Conservation (phyloP, 2,888 invertebrate genomes). For the Morpho deidamia region DNA sequence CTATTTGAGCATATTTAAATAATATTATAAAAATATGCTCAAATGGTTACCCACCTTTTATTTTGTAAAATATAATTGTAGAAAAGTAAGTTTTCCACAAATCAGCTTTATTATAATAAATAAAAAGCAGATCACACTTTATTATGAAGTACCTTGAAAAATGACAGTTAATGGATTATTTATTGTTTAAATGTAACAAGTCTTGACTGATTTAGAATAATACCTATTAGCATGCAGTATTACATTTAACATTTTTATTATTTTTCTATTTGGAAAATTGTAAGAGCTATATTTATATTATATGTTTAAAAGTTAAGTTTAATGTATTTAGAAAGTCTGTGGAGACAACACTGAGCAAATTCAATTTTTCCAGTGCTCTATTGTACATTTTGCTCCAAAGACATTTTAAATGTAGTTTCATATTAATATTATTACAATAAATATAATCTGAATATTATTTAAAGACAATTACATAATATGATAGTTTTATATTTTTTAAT, state of each 20-base stretch:
- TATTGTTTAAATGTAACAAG: conserved; percentile 53
- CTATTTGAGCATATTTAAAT: conserved; percentile 50
- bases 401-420: conserved; percentile 34
- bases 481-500: conserved; percentile 40
- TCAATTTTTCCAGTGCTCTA: conserved; percentile 46
- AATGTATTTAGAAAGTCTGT: conserved; percentile 41
- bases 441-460: conserved; percentile 44
- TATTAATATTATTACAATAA: conserved; percentile 33
- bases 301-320: conserved; percentile 48
- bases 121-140: conserved; percentile 37
- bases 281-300: conserved; percentile 69
- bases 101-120: conserved; percentile 42
- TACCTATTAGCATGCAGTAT: conserved; percentile 66
- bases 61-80: conserved; percentile 38
- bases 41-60: conserved; percentile 46
- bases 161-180: conserved; percentile 37
- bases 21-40: conserved; percentile 39
- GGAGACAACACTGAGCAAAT: conserved; percentile 41
- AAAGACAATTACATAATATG: conserved; percentile 41
- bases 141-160: conserved; percentile 35
- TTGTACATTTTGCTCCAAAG: conserved; percentile 53
- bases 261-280: conserved; percentile 64
- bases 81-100: conserved; percentile 37
- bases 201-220: conserved; percentile 74
- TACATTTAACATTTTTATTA: conserved; percentile 63